A percentile compares a stretch with the other conserved stretches of the same genome.
Evolutionary conservation across 1,140 invertebrate genomes (phyloP).

Genomic region (Pseudomyrmex dendroicus): DNA sequence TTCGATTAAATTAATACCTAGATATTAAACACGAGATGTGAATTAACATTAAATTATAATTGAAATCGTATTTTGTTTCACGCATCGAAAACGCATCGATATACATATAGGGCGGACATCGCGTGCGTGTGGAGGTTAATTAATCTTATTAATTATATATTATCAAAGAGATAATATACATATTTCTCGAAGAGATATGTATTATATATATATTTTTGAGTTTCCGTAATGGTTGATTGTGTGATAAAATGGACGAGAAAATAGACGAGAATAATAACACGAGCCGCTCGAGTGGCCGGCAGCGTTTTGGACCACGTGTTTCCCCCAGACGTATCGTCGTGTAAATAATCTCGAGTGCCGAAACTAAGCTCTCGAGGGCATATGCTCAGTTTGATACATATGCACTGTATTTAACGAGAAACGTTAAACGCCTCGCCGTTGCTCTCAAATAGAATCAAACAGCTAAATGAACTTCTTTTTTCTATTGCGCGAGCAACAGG

Average conservation of each 20-base stretch:
- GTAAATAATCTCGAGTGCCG: conserved; percentile 35
- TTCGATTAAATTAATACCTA: neutral
- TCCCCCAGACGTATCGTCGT: neutral
- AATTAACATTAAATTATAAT: neutral
- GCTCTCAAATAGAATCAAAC: neutral
- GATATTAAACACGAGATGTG: neutral
- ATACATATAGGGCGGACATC: neutral
- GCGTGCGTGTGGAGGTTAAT: neutral
- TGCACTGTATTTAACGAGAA: neutral
- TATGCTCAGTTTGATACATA: neutral
- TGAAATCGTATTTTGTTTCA: neutral
- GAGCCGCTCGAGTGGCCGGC: neutral
- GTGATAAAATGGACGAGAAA: neutral
- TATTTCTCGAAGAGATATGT: too few species aligned
- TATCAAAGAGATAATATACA: too few species aligned
- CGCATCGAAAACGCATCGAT: neutral
- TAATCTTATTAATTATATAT: neutral
- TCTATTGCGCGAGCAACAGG: conserved; percentile 46
- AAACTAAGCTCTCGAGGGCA: conserved; percentile 17
- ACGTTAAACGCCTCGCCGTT: too few species aligned
- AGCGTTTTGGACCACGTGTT: conserved; percentile 1
- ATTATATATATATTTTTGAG: too few species aligned
- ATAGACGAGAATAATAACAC: neutral
- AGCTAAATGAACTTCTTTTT: conserved; percentile 8
- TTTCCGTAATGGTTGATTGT: too few species aligned